Evolutionary conservation across 1,140 invertebrate species (phyloP), one percentile per base, ranked within the genome.

Genomic region (Lycorma delicatula): DNA sequence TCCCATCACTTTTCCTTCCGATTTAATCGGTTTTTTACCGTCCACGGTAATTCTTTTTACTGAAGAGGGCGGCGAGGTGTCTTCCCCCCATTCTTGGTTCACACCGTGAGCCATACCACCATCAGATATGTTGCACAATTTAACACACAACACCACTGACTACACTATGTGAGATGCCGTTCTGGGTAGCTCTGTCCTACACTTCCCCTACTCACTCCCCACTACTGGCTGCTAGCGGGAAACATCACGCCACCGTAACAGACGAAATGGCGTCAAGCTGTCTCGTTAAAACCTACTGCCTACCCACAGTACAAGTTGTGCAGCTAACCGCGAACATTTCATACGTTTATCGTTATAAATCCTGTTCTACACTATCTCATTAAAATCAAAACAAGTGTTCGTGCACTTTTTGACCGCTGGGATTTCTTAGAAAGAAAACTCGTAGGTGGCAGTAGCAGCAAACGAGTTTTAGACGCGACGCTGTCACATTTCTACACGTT

Each of bases 1-100:
- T 29, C 86, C 87, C 77, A 81, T 77, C 34, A 76, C 78, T 62
- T 77, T 80, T 48, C 74, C 70, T 55, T 74, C 67, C 13, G 49
- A 64, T 67, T 63, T 71, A 58, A 54, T 65, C 47, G 63, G 70
- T 64, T 61, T 69, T 66, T 71, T 71, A 74, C 77, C 70, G 72
- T 73, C 70, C 71, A 75, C 73, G 66, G 71, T 67, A 67, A 68
- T 66, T 58, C 64, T 68, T 69, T 73, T 57, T 12, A 38, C 36
- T 69, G 58, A 70, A 69, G 63, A 68, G 67, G 31, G 55, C 27
- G 58, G 56, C 59, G 60, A 60, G 63, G 72, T 69, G 67, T 70
- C 74, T 69, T 73, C 72, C 71, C 75, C 75, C 67, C 79, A 67
- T 68, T 75, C 69, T 16, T 78, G 70, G 64, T 72, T 75, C 58